Conservation (phyloP, 1,140 invertebrate species). For the Fopius arisanus region DNA sequence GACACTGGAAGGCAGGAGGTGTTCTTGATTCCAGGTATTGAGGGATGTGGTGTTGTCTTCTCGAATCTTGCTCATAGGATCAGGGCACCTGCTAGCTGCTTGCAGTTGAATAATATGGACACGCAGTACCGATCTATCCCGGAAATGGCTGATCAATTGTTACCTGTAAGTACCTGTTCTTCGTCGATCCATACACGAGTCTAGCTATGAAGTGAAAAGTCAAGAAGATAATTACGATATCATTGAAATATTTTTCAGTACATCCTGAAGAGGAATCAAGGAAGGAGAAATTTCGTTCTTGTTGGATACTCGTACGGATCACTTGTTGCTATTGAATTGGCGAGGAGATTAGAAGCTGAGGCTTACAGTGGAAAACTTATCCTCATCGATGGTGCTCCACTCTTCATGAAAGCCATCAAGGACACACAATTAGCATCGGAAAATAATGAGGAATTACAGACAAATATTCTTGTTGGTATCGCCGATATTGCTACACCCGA, state of each 20-base stretch:
- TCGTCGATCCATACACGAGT: not conserved
- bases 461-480: constrained; percentile 44
- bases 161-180: constrained; percentile 53
- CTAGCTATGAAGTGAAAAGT: too few relatives aligned
- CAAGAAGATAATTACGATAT: not conserved
- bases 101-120: constrained; percentile 65
- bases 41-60: constrained; percentile 68
- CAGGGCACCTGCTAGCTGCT: constrained; percentile 67
- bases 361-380: constrained; percentile 51
- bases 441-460: constrained; percentile 44
- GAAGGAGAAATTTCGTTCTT: constrained; percentile 53
- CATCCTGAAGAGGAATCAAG: constrained; percentile 36
- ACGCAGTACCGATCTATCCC: constrained; percentile 34
- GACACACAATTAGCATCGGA: constrained; percentile 32
- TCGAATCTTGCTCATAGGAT: constrained; percentile 63
- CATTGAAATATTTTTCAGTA: constrained; percentile 1
- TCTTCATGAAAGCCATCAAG: constrained; percentile 49
- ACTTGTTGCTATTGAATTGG: constrained; percentile 57
- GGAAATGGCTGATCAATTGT: constrained; percentile 52
- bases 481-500: constrained; percentile 37
- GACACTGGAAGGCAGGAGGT: constrained; percentile 52
- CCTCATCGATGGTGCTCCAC: constrained; percentile 60
- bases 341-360: constrained; percentile 49
- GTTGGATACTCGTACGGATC: constrained; percentile 61
- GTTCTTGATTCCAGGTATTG: constrained; percentile 76